Evolutionary conservation across 1,140 invertebrate species (phyloP), one percentile per base, ranked within the genome.

Genomic region (Drosophila rufa): DNA sequence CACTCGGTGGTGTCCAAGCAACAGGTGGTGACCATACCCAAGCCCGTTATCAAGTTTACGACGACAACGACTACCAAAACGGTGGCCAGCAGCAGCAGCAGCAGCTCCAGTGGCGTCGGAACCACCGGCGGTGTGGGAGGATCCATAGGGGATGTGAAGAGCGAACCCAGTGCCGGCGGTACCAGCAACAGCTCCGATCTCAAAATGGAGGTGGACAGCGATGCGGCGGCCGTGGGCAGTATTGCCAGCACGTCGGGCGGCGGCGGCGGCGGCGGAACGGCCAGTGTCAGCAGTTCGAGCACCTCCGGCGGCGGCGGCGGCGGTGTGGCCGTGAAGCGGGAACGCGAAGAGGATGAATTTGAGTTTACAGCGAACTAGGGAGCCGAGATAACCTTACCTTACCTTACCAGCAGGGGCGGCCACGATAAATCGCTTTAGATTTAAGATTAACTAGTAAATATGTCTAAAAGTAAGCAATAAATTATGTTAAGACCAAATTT

Each of bases 21-120:
- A 1, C 96, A 96, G 87, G 94, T 95, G 14, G 95, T 95, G 75
- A 95, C 95, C 40, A 95, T 96, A 71, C 95, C 96, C 7, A 97
- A 97, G 91, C 95, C 96, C 33, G 94, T 96, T 1, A 94, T 96
- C 14, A 97, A 97, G 92, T 95, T 96, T 80, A 94, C 94, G 61
- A 94, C 94, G 60, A 79, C 82, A 50, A 86, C 83, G 25, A 87
- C 68, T 1, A 47, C 57, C 9, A 75, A 75, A 46, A n/a, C 51
- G 17, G 55, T 65, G 40, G 6, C 59, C 30, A 75, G 45, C 25
- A 22, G 14, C 22, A 40, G 36, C 5, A 14, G 38, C 9, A 38
- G 11, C 48, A 7, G 30, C 30, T 1, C 12, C 50, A 12, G 46
- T 1, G 46, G 48, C 12, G 22, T 47, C 47, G 3, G 64, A 6